phyloP scores from a whole-genome alignment of 1,140 invertebrate species.

The Bombus pyrosoma region DNA sequence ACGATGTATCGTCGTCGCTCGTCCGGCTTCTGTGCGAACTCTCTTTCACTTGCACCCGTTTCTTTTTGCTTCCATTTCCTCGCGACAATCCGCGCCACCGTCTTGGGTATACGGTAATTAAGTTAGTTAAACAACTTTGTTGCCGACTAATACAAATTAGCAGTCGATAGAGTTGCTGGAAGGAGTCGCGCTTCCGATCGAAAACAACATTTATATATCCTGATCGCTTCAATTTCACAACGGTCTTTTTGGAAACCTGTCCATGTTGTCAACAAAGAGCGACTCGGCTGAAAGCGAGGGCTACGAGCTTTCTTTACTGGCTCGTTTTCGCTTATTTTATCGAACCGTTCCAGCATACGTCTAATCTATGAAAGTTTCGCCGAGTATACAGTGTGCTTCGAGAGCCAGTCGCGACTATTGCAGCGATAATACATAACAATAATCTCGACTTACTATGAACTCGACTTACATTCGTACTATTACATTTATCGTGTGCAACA shows the following conservation, averaged over 20 bases:
- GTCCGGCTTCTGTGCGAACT: not conserved
- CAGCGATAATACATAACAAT: not conserved
- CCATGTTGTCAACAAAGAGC: too few species aligned
- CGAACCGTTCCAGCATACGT: not conserved
- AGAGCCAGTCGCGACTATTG: not conserved
- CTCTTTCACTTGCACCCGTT: slow-evolving; percentile 11
- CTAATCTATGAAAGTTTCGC: not conserved
- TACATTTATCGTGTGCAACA: not conserved
- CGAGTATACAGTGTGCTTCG: not conserved
- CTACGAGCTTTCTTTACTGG: not conserved
- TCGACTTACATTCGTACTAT: not conserved
- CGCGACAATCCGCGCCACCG: not conserved
- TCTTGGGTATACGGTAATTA: not conserved
- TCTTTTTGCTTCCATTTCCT: not conserved
- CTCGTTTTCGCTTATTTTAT: not conserved
- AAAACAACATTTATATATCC: not conserved
- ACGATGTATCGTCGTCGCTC: slow-evolving; percentile 23
- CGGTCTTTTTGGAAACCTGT: not conserved
- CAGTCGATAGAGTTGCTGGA: not conserved
- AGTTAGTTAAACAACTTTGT: not conserved
- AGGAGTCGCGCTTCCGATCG: not conserved
- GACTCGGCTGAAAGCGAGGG: not conserved
- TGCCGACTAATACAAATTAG: slow-evolving; percentile 18
- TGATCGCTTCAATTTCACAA: not conserved
- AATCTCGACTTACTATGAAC: not conserved